Percentiles rank a stretch among this genome's conserved stretches.
Conservation (phyloP, 2,888 invertebrate genomes). For the Cephus sareptanus region DNA sequence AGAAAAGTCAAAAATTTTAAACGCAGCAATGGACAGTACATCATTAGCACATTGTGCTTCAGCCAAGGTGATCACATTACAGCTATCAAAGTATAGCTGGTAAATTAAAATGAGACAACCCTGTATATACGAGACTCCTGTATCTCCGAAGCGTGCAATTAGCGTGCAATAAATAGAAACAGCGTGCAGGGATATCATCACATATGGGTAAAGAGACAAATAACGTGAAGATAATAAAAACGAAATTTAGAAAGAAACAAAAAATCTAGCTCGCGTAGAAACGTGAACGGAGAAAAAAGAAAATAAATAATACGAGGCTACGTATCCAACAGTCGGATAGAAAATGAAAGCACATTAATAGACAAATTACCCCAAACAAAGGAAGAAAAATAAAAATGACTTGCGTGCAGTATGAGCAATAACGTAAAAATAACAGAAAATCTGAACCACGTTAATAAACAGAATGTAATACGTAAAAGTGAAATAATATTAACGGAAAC, state of each 20-base stretch:
- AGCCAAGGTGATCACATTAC: background rate
- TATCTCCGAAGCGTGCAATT: conserved; percentile 54
- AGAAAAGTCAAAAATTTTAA: too few species aligned
- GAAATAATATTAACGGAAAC: background rate
- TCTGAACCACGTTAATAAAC: background rate
- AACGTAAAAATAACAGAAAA: background rate
- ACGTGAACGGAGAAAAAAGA: background rate
- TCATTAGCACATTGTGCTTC: background rate
- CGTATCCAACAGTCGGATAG: background rate
- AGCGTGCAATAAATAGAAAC: conserved; percentile 57
- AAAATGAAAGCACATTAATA: background rate
- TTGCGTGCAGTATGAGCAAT: background rate
- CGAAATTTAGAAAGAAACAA: background rate
- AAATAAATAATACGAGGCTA: conserved; percentile 9
- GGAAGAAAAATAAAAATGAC: background rate
- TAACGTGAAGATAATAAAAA: background rate
- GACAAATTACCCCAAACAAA: background rate
- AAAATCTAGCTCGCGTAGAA: background rate
- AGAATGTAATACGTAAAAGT: background rate
- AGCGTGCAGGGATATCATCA: conserved; percentile 49
- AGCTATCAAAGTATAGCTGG: background rate
- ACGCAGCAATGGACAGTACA: background rate
- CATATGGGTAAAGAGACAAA: background rate
- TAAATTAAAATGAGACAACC: background rate
- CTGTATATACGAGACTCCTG: background rate